Conservation (phyloP, 2,113 vertebrate species). For the Panurus biarmicus region DNA sequence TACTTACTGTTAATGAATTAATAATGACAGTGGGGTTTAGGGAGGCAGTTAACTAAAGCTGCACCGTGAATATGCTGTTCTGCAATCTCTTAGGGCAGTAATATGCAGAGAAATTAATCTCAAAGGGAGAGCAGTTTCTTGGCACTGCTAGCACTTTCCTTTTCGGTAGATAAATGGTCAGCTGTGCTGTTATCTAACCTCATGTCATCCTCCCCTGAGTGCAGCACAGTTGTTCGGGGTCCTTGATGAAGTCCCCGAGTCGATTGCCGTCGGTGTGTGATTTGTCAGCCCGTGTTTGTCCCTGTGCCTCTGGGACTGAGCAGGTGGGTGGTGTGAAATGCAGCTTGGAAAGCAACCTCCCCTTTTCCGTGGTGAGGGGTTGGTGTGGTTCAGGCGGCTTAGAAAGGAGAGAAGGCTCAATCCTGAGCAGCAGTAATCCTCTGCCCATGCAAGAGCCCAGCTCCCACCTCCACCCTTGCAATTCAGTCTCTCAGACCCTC, state of each 20-base stretch:
- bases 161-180: not conserved
- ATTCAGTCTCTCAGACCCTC: not conserved
- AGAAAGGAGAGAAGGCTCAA: not conserved
- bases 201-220: not conserved
- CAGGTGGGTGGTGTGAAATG: not conserved
- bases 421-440: not conserved
- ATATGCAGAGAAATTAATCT: not conserved
- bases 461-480: not conserved
- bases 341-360: not conserved
- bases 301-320: not conserved
- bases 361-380: too few relatives aligned
- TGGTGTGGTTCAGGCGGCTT: rapidly evolving
- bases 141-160: not conserved
- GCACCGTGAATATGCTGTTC: not conserved
- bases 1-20: not conserved
- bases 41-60: not conserved
- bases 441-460: not conserved
- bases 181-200: not conserved
- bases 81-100: not conserved
- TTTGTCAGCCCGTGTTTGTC: not conserved
- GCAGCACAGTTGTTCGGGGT: not conserved
- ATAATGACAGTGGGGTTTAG: not conserved
- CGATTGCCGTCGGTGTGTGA: rapidly evolving
- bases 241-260: not conserved
- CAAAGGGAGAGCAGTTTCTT: not conserved